phyloP scores from a whole-genome alignment of 2,888 invertebrate genomes.

The Nesidiocoris tenuis region DNA sequence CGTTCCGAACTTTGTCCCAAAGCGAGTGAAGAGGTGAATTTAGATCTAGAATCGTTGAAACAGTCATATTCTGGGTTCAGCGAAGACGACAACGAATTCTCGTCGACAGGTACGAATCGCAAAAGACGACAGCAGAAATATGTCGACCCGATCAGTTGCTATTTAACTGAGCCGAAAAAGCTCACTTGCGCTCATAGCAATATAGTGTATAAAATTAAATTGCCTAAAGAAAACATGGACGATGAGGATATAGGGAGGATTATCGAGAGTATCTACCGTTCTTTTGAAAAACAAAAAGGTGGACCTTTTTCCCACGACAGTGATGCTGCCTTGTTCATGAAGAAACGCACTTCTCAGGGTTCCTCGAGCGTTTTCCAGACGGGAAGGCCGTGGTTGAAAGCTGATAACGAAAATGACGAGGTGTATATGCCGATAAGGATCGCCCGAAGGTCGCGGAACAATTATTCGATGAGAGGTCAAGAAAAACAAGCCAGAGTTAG shows the following conservation, averaged over 20 bases:
- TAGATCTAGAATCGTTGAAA: conserved; percentile 16
- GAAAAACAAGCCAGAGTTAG: not conserved
- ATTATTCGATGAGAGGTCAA: not conserved
- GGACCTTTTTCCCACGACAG: too few species aligned
- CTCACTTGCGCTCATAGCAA: conserved; percentile 18
- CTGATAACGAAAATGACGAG: too few species aligned
- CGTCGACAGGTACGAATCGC: not conserved
- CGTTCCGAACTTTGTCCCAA: not conserved
- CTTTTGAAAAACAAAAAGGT: not conserved
- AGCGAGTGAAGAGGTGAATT: conserved; percentile 5
- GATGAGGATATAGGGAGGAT: conserved; percentile 33
- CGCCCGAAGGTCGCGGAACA: too few species aligned
- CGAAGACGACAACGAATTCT: conserved; percentile 17
- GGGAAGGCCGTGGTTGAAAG: not conserved
- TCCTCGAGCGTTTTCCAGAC: not conserved
- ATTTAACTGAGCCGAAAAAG: conserved; percentile 27
- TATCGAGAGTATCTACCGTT: conserved; percentile 27
- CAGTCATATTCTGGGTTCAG: conserved; percentile 24
- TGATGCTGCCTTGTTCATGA: not conserved
- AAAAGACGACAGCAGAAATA: not conserved
- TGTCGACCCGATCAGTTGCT: conserved; percentile 26
- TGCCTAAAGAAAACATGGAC: conserved; percentile 12
- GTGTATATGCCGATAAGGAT: too few species aligned
- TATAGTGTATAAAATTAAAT: conserved; percentile 17
- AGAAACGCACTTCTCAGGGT: not conserved